Conservation (phyloP, 2,797 vertebrate genomes). For the Enteromius mattozi region DNA sequence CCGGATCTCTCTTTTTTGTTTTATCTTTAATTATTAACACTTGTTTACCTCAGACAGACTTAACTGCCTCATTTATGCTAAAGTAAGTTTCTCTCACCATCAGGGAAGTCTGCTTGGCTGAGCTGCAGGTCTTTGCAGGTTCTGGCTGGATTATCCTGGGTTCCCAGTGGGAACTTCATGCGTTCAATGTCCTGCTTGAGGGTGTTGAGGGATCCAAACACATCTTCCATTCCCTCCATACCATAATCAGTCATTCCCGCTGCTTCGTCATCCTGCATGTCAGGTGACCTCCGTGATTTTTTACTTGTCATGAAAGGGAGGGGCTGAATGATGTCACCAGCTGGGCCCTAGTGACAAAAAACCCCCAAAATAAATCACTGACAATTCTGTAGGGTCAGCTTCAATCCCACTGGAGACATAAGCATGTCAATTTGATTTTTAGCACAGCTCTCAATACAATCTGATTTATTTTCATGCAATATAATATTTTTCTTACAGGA, state of each 20-base stretch:
- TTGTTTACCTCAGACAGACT: background rate
- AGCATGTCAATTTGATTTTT: background rate
- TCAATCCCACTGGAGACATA: background rate
- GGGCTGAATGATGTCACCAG: conserved; percentile 93
- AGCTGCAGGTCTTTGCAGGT: conserved; percentile 96
- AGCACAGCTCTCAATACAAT: background rate
- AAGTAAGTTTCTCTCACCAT: conserved; percentile 80
- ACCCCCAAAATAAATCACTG: background rate
- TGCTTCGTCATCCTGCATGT: conserved; percentile 84
- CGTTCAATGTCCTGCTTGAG: conserved; percentile 96
- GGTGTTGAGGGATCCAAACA: conserved; percentile 93
- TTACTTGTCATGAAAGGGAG: conserved; percentile 88
- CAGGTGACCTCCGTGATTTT: conserved; percentile 84
- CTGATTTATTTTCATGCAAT: background rate
- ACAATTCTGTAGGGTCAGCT: background rate
- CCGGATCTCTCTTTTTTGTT: background rate
- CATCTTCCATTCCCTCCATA: conserved; percentile 84
- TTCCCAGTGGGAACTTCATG: conserved; percentile 97
- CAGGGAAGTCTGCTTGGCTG: conserved; percentile 93
- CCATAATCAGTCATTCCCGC: conserved; percentile 85
- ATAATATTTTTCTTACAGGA: conserved; percentile 82
- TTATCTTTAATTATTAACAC: background rate
- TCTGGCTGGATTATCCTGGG: conserved; percentile 92
- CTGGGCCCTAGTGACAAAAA: conserved; percentile 84
- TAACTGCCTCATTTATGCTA: background rate